These are phyloP conservation scores for Neoseiulus cucumeris DNA, from an alignment of 1,140 invertebrate species.

Conservation along the genomic window DNA sequence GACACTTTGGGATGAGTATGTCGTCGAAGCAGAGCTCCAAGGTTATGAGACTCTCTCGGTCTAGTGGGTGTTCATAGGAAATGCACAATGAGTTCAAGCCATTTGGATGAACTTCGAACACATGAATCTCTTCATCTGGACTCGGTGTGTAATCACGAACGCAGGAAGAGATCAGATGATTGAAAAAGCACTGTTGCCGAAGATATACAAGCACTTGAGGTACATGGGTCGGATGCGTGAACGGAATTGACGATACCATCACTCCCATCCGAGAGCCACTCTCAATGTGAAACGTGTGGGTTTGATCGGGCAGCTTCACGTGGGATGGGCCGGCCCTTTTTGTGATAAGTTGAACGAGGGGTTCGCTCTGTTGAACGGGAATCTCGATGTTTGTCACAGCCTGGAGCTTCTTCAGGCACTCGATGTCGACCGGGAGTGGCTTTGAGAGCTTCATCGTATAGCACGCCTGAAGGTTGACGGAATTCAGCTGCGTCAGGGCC, in stretches of 20 bases:
- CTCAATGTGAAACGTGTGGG: slow-evolving; percentile 81
- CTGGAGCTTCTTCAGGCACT: slow-evolving; percentile 47
- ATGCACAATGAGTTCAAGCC: slow-evolving; percentile 10
- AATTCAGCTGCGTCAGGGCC: slow-evolving; percentile 55
- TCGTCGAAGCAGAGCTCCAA: slow-evolving; percentile 3
- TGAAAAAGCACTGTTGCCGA: slow-evolving; percentile 75
- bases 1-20: slow-evolving; percentile 33
- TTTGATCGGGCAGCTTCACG: slow-evolving; percentile 65
- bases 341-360: slow-evolving; percentile 5
- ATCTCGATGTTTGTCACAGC: slow-evolving; percentile 36
- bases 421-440: slow-evolving; percentile 60
- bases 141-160: slow-evolving; percentile 48
- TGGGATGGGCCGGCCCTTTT: slow-evolving; percentile 12
- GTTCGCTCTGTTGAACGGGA: not conserved
- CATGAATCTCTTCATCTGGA: slow-evolving; percentile 30
- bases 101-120: slow-evolving; percentile 12
- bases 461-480: slow-evolving; percentile 62
- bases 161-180: slow-evolving; percentile 64
- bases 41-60: slow-evolving; percentile 10
- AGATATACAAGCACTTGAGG: slow-evolving; percentile 60
- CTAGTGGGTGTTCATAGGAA: slow-evolving; percentile 23
- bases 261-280: slow-evolving; percentile 52
- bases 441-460: slow-evolving; percentile 69
- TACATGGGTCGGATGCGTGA: slow-evolving; percentile 83
- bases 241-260: slow-evolving; percentile 59